Conservation (phyloP, 2,797 vertebrate species). For the Prunella strophiata region DNA sequence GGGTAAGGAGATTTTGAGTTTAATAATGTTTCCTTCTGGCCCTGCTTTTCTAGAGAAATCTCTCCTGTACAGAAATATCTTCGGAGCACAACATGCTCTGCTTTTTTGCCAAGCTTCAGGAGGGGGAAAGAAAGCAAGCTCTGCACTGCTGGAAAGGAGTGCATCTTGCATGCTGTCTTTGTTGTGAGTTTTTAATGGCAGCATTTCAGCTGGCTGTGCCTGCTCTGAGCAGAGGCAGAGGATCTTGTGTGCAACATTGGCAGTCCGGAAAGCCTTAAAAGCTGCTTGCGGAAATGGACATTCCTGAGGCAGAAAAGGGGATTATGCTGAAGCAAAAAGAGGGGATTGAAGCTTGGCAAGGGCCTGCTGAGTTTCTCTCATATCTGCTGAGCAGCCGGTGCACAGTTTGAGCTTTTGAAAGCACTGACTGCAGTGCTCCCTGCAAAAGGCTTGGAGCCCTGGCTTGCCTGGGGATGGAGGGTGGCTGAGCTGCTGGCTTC, state of each 20-base stretch:
- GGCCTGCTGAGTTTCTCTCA: neutral
- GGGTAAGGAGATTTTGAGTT: conserved; percentile 80
- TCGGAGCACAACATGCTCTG: conserved; percentile 38
- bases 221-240: conserved; percentile 1
- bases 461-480: neutral
- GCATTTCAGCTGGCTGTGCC: conserved; percentile 57
- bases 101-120: conserved; percentile 56
- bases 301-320: conserved; percentile 57
- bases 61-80: conserved; percentile 48
- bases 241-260: conserved; percentile 15
- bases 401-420: neutral
- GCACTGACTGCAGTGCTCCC: neutral
- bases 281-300: conserved; percentile 51
- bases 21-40: conserved; percentile 13
- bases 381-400: conserved; percentile 37
- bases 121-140: neutral
- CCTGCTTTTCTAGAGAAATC: conserved; percentile 44
- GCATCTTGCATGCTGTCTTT: conserved; percentile 35
- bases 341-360: conserved; percentile 37
- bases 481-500: neutral
- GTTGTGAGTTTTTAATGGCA: conserved; percentile 31
- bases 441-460: neutral
- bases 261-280: conserved; percentile 47
- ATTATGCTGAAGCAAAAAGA: conserved; percentile 48
- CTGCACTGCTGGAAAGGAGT: conserved; percentile 26